Conservation (phyloP, 2,888 invertebrate genomes). For the Mechanitis messenoides region DNA sequence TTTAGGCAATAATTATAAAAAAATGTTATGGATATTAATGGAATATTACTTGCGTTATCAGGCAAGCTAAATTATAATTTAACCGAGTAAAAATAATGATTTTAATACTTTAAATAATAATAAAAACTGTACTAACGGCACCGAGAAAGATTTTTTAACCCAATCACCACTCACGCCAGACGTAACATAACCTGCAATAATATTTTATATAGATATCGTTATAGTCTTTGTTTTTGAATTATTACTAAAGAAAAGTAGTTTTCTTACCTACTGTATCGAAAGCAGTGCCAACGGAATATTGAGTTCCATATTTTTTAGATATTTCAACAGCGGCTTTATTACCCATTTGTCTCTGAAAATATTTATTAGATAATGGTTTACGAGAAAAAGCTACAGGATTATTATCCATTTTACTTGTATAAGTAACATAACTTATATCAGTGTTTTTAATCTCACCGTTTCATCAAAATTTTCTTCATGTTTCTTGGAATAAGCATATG, state of each 20-base stretch:
- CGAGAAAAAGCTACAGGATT: background rate
- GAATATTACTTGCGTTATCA: too few relatives aligned
- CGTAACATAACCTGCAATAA: constrained; percentile 59
- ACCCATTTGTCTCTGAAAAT: constrained; percentile 44
- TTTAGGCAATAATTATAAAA: too few relatives aligned
- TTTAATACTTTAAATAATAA: background rate
- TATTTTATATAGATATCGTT: too few relatives aligned
- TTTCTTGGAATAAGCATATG: constrained; percentile 62
- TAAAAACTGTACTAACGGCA: constrained; percentile 61
- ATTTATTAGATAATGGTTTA: background rate
- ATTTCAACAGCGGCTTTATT: constrained; percentile 33
- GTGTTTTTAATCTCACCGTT: constrained; percentile 41
- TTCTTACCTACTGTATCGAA: constrained; percentile 57
- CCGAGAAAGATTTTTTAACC: constrained; percentile 79
- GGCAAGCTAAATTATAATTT: too few relatives aligned
- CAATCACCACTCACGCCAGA: constrained; percentile 84
- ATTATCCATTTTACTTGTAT: too few relatives aligned
- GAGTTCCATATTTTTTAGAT: constrained; percentile 34
- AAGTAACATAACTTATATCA: background rate
- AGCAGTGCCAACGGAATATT: constrained; percentile 49
- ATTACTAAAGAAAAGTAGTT: too few relatives aligned
- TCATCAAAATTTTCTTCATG: constrained; percentile 57
- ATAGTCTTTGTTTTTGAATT: too few relatives aligned
- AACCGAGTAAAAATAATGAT: too few relatives aligned
- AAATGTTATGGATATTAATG: too few relatives aligned